Conservation (phyloP, 1,140 invertebrate species). For the Dendroctonus valens region DNA sequence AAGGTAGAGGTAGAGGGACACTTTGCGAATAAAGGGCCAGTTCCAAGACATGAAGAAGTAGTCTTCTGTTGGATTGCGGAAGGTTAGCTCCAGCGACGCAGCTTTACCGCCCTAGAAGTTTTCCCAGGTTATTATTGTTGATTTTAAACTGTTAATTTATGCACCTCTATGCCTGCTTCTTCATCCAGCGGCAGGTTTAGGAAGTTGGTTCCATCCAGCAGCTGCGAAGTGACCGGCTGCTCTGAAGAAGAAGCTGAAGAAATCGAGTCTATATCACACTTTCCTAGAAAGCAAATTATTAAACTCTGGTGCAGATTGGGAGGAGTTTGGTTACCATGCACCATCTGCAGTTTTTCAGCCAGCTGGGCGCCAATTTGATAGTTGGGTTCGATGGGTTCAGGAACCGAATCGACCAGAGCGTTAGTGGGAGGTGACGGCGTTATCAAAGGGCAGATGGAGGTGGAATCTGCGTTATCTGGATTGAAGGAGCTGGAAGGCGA, state of each 20-base stretch:
- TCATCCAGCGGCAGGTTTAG: constrained; percentile 52
- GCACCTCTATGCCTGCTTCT: constrained; percentile 45
- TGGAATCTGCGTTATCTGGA: constrained; percentile 56
- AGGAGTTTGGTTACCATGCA: constrained; percentile 39
- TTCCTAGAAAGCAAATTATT: constrained; percentile 2
- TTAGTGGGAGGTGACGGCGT: constrained; percentile 54
- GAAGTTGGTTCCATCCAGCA: constrained; percentile 53
- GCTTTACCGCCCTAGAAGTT: constrained; percentile 42
- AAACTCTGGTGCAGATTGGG: background rate
- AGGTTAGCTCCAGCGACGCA: constrained; percentile 56
- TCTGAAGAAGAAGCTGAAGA: constrained; percentile 53
- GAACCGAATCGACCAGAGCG: constrained; percentile 54
- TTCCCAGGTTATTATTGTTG: constrained; percentile 5
- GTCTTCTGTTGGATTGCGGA: constrained; percentile 59
- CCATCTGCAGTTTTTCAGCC: constrained; percentile 48
- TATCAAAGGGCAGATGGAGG: constrained; percentile 57
- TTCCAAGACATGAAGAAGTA: constrained; percentile 77
- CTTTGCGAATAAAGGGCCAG: constrained; percentile 72
- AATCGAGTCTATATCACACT: constrained; percentile 44
- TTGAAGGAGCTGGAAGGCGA: constrained; percentile 48
- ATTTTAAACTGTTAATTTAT: background rate
- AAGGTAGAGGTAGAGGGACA: constrained; percentile 68
- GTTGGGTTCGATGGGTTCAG: constrained; percentile 41
- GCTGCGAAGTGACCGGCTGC: constrained; percentile 52
- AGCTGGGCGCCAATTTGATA: constrained; percentile 45